Evolutionary conservation across 1,140 invertebrate genomes (phyloP).

Genomic region (Pogonognathellus flavescens): DNA sequence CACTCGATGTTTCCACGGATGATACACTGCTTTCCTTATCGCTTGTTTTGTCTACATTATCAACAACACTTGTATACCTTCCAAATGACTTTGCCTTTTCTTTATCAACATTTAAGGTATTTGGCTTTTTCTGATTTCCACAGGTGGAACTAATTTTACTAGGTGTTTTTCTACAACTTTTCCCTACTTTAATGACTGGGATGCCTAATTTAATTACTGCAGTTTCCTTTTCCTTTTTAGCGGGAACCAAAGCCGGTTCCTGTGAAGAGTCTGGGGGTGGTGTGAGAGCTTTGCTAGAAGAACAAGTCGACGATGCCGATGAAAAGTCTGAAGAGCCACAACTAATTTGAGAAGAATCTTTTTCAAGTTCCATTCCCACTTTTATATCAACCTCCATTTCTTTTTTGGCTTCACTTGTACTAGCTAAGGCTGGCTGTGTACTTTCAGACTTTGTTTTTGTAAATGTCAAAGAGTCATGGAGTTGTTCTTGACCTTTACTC

Average conservation of each 20-base stretch:
- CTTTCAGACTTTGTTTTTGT: neutral
- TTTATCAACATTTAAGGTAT: neutral
- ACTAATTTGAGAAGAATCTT: slow-evolving; percentile 31
- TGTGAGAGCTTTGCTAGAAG: slow-evolving; percentile 22
- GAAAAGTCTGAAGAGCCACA: slow-evolving; percentile 3
- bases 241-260: slow-evolving; percentile 34
- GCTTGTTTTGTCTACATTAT: slow-evolving; percentile 15
- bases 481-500: slow-evolving; percentile 31
- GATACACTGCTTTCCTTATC: slow-evolving; percentile 25
- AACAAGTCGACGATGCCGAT: neutral
- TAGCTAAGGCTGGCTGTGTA: neutral
- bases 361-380: neutral
- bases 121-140: slow-evolving; percentile 9
- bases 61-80: slow-evolving; percentile 29
- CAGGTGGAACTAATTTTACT: slow-evolving; percentile 34
- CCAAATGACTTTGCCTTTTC: slow-evolving; percentile 24
- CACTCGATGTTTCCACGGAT: slow-evolving; percentile 1
- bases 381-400: slow-evolving; percentile 12
- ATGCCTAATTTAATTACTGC: slow-evolving; percentile 60
- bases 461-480: slow-evolving; percentile 13
- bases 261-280: neutral
- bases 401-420: neutral
- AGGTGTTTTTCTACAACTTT: slow-evolving; percentile 15
- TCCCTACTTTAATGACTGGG: slow-evolving; percentile 48
- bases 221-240: slow-evolving; percentile 54